Evolutionary conservation across 2,888 invertebrate species (phyloP).

Genomic region (Tachina grossa): DNA sequence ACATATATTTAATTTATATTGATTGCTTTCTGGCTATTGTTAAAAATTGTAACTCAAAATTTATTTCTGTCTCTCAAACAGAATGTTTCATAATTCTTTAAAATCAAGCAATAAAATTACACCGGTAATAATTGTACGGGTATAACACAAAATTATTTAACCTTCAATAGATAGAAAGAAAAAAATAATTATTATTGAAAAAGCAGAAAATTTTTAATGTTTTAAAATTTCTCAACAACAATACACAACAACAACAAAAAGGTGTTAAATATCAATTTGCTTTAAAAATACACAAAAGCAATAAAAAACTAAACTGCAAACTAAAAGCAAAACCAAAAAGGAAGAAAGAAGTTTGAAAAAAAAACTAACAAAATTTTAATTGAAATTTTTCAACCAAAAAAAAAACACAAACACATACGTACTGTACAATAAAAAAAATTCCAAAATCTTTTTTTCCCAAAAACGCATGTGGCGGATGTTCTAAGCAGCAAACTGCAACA

Average conservation of each 20-base stretch:
- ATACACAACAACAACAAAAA: conserved; percentile 1
- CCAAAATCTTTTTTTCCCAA: conserved; percentile 26
- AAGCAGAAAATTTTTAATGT: neutral
- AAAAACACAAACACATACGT: neutral
- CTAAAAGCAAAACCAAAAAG: neutral
- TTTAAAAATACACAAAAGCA: neutral
- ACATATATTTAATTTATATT: no score
- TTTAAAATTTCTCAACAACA: neutral
- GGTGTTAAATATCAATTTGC: conserved; percentile 54
- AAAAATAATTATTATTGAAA: neutral
- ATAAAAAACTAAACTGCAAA: neutral
- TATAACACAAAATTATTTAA: conserved; percentile 47
- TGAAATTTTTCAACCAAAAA: conserved; percentile 2
- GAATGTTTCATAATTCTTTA: neutral
- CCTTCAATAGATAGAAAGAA: conserved; percentile 17
- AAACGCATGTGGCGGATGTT: conserved; percentile 66
- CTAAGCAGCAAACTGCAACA: neutral
- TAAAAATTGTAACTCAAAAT: neutral
- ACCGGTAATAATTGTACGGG: neutral
- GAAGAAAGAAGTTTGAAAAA: neutral
- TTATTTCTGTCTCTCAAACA: neutral
- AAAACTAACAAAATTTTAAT: conserved; percentile 20
- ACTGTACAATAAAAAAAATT: conserved; percentile 1
- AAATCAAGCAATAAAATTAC: neutral
- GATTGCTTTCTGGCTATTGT: no score